Evolutionary conservation across 2,797 vertebrate genomes (phyloP), one percentile per base, ranked within the genome.

Genomic region (Ambastaia sidthimunki): DNA sequence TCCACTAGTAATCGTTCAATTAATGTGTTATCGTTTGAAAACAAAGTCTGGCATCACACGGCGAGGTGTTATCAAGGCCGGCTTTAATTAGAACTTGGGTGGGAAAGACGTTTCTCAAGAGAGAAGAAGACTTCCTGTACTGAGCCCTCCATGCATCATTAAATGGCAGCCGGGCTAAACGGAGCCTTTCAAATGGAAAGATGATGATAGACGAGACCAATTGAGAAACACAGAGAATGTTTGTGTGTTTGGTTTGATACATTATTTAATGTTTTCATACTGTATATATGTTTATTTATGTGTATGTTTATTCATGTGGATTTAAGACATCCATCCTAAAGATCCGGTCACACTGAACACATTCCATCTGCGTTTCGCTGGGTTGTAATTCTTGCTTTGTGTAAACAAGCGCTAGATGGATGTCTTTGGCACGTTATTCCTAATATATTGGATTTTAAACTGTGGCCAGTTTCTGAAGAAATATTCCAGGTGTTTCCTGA

Each of bases 71-170:
- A 84, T 84, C 77, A 48, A 73, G 77, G 71, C 41, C 69, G 19
- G 59, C 85, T 85, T 87, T 74, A 83, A 86, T 87, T 88, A 78
- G 72, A 83, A 81, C 70, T 82, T 78, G 54, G 73, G 74, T 78
- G 75, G 76, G 63, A 72, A 80, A 66, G 62, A 73, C 66, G 63
- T 69, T 28, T 41, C 74, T 60, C 76, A 52, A 15, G 70, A 80
- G 74, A 21, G 25, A 28, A 41, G 63, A 87, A 78, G 62, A 23
- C 54, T 80, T 68, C 76, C 76, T 85, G 77, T 74, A 55, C 18
- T 12, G 59, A 81, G 85, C 86, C 85, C 83, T 88, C 82, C 79
- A 81, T 80, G 83, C 82, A 82, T 82, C 84, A 86, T 83, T 86
- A 78, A 88, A 81, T 80, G 68, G 52, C 77, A 79, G 59, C 31